Evolutionary conservation across 2,888 invertebrate genomes (phyloP), one percentile per base, ranked within the genome.

Genomic region (Phrixothrix hirtus): DNA sequence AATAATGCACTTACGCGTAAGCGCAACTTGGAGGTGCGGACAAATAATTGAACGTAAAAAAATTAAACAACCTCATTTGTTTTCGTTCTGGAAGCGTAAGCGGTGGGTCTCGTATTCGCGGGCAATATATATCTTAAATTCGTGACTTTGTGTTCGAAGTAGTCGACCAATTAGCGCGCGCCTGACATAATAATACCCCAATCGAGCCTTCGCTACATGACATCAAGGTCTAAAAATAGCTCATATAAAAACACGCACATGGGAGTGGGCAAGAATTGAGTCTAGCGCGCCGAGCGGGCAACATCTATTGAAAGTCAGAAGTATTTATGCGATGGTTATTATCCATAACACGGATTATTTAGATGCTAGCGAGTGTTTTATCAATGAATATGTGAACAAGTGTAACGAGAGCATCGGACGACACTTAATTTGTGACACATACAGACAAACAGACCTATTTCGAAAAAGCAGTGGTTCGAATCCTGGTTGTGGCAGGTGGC

Each of bases 171-270:
- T 72, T 48, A 54, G 27, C 17, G 9, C 6, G 9, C 11, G 17
- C 57, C 53, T 73, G 68, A 72, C 70, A 67, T 72, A 70, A 74
- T 57, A 45, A n/a, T 29, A 12, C 25, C 32, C 74, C 69, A 73
- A 74, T 73, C 35, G 53, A 5, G 30, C 2, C 2, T 27, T 32
- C 16, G 16, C 10, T 36, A 60, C 57, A 58, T 75, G 73, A 73
- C 71, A 72, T 73, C 70, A 73, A 61, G 62, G 56, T 64, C 67
- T 73, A 73, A 73, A 73, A 72, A 71, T 71, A 71, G 68, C 66
- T 50, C 63, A 63, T 67, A 71, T 70, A 71, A 71, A 65, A 67
- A 64, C 63, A 64, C 66, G 67, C 67, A 65, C 64, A 67, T 66
- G 67, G 68, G 69, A 64, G 69, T 68, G 68, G 67, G 65, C 67